Conservation (phyloP, 2,113 vertebrate species). For the Chaenogobius annularis region DNA sequence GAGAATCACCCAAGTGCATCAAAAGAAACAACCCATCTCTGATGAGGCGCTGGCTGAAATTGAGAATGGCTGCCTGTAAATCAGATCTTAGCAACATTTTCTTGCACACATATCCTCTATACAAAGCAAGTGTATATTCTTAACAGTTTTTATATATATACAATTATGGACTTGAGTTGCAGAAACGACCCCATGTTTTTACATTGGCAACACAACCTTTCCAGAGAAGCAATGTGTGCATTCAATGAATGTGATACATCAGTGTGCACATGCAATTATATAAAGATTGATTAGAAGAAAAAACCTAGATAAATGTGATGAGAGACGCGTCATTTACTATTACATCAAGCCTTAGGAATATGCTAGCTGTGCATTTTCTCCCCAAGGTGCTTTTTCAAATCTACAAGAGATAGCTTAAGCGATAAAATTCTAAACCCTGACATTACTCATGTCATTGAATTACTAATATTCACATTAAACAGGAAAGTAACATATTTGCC, state of each 20-base stretch:
- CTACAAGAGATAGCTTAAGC: slow-evolving; percentile 16
- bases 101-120: slow-evolving; percentile 42
- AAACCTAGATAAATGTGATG: slow-evolving; percentile 68
- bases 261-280: slow-evolving; percentile 69
- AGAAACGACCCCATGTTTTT: slow-evolving; percentile 25
- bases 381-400: slow-evolving; percentile 54
- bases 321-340: slow-evolving; percentile 69
- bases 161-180: slow-evolving; percentile 17
- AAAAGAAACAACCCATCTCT: slow-evolving; percentile 63
- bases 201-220: slow-evolving; percentile 39
- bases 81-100: slow-evolving; percentile 57
- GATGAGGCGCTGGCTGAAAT: slow-evolving; percentile 64
- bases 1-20: slow-evolving; percentile 62
- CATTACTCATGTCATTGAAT: too few relatives aligned
- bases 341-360: slow-evolving; percentile 63
- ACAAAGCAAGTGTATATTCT: slow-evolving; percentile 30
- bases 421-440: slow-evolving; percentile 13
- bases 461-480: too few relatives aligned
- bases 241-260: slow-evolving; percentile 71
- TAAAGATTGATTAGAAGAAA: slow-evolving; percentile 73
- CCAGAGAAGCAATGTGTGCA: slow-evolving; percentile 50
- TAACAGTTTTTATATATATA: slow-evolving; percentile 42
- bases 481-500: too few relatives aligned
- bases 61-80: slow-evolving; percentile 68
- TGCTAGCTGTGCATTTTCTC: slow-evolving; percentile 63